A percentile compares a stretch with the other conserved stretches of the same genome.
phyloP scores from a whole-genome alignment of 2,888 invertebrate species.

The Eurois occulta region DNA sequence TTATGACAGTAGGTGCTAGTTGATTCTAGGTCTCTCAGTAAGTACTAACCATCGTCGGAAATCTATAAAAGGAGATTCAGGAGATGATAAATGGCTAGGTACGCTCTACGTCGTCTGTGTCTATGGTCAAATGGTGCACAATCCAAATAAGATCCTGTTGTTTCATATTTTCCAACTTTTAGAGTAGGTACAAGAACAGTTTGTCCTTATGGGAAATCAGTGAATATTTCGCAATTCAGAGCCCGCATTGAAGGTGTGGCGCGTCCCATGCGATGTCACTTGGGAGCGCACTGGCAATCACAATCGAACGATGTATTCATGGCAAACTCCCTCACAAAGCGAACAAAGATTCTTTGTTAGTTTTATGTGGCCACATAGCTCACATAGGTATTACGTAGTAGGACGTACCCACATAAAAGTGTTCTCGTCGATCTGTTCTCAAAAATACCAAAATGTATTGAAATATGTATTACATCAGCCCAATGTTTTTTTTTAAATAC shows the following conservation, averaged over 20 bases:
- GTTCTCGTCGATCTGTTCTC: constrained; percentile 23
- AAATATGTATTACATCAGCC: constrained; percentile 15
- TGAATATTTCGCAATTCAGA: constrained; percentile 78
- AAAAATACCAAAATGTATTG: constrained; percentile 34
- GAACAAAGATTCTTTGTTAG: constrained; percentile 82
- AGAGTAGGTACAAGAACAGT: constrained; percentile 5
- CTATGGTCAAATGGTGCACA: constrained; percentile 2
- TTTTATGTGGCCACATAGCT: constrained; percentile 61
- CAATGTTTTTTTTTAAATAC: constrained; percentile 33
- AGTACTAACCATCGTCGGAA: constrained; percentile 19
- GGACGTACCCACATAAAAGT: constrained; percentile 29
- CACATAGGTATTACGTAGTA: constrained; percentile 42
- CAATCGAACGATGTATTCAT: constrained; percentile 79
- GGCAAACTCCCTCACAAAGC: constrained; percentile 76
- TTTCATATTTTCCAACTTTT: constrained; percentile 2
- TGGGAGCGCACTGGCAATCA: constrained; percentile 80
- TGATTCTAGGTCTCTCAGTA: constrained; percentile 39
- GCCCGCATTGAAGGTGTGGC: constrained; percentile 79
- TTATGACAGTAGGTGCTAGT: constrained; percentile 32
- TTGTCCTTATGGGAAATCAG: constrained; percentile 71
- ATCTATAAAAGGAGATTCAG: constrained; percentile 47
- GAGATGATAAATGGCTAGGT: constrained; percentile 13
- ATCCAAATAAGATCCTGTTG: background rate
- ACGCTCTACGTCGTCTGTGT: background rate
- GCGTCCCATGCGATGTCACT: constrained; percentile 76